These are phyloP conservation scores for Drosophila parabipectinata DNA, from an alignment of 1,140 invertebrate species.

Conservation along the genomic window DNA sequence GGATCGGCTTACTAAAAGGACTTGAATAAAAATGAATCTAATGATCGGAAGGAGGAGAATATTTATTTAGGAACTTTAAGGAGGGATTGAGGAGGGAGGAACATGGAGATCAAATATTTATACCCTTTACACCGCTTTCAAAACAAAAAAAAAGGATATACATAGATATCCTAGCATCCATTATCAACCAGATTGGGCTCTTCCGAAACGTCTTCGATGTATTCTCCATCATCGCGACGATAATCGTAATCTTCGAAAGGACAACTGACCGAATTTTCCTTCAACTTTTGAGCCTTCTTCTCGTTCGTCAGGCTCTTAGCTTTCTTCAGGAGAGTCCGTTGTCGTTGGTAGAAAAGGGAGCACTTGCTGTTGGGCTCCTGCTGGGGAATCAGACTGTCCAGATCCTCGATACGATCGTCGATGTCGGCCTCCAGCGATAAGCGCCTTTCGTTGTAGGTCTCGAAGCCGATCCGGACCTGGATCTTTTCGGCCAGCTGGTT, in stretches of 20 bases:
- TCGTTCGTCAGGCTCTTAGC: neutral
- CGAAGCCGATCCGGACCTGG: neutral
- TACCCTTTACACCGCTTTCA: too few relatives aligned
- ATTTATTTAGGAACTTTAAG: neutral
- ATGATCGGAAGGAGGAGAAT: neutral
- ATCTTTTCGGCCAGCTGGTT: neutral
- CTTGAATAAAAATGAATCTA: conserved; percentile 10
- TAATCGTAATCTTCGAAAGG: neutral
- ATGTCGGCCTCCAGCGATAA: neutral
- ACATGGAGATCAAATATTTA: too few relatives aligned
- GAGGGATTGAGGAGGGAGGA: too few relatives aligned
- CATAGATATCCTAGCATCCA: neutral
- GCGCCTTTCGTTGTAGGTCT: neutral
- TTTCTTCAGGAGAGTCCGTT: neutral
- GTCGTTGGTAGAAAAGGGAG: neutral
- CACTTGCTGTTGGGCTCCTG: neutral
- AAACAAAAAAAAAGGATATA: neutral
- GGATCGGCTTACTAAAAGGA: conserved; percentile 34
- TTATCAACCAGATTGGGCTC: neutral
- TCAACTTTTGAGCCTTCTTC: neutral
- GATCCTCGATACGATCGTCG: neutral
- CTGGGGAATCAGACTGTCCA: neutral
- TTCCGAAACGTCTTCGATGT: neutral
- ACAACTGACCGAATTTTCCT: neutral
- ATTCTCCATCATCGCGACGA: neutral